A percentile compares a stretch with the other conserved stretches of the same genome.
phyloP scores from a whole-genome alignment of 2,888 invertebrate species.

The Rhabditoides inermis region DNA sequence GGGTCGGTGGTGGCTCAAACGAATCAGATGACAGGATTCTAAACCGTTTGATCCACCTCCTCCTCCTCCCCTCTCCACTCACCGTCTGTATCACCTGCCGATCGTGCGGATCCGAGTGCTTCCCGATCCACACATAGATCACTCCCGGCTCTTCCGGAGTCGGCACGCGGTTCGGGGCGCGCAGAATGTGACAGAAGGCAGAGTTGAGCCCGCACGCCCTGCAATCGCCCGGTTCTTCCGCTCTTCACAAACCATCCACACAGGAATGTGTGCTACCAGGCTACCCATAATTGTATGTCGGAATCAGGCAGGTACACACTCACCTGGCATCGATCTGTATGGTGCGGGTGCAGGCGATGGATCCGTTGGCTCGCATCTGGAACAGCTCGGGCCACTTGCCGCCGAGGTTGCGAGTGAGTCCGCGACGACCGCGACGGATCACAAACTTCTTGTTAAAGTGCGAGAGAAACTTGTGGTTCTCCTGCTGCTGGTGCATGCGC shows the following conservation, averaged over 20 bases:
- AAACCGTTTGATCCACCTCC: too few relatives aligned
- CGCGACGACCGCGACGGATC: constrained; percentile 68
- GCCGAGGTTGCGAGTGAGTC: constrained; percentile 40
- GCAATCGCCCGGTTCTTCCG: constrained; percentile 49
- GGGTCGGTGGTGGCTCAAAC: too few relatives aligned
- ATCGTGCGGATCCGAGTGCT: constrained; percentile 18
- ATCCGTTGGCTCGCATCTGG: constrained; percentile 89
- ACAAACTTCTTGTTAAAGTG: constrained; percentile 91
- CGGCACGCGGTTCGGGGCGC: constrained; percentile 33
- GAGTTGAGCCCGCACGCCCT: constrained; percentile 81
- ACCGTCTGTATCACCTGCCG: constrained; percentile 18
- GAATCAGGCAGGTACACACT: constrained; percentile 1
- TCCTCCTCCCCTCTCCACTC: not conserved
- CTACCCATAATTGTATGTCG: too few relatives aligned
- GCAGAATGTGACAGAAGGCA: constrained; percentile 72
- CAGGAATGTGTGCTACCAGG: too few relatives aligned
- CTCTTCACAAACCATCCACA: too few relatives aligned
- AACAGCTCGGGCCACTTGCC: constrained; percentile 70
- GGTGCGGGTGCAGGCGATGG: constrained; percentile 66
- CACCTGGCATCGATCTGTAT: constrained; percentile 60
- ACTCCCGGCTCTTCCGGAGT: constrained; percentile 10
- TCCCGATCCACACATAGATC: constrained; percentile 34
- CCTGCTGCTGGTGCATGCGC: constrained; percentile 93
- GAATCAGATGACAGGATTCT: too few relatives aligned
- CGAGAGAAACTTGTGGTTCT: constrained; percentile 92